phyloP scores from a whole-genome alignment of 2,113 vertebrate species.

The Silurus asotus region DNA sequence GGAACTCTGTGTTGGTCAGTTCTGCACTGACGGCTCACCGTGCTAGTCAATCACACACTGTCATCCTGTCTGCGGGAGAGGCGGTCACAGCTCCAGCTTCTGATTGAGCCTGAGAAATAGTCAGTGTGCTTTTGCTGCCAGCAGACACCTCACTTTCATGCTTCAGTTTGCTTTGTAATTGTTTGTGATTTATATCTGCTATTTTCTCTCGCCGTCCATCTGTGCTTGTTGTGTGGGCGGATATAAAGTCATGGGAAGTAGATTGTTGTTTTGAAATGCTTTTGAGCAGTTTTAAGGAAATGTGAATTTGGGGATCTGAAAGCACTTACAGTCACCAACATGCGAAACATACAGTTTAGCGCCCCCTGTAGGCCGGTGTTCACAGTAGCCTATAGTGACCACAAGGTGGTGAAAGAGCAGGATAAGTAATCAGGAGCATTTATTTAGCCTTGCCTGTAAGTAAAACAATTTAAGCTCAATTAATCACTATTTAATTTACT shows the following conservation, averaged over 20 bases:
- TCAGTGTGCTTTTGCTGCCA: constrained; percentile 9
- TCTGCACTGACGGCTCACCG: constrained; percentile 23
- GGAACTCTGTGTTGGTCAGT: constrained; percentile 28
- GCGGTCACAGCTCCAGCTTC: constrained; percentile 41
- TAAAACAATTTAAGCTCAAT: neutral
- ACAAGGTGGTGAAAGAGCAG: neutral
- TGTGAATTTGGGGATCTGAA: neutral
- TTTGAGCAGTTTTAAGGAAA: neutral
- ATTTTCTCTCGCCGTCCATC: constrained; percentile 1
- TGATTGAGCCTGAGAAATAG: constrained; percentile 32
- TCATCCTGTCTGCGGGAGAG: constrained; percentile 46
- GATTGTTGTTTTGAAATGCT: constrained; percentile 5
- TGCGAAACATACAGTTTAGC: neutral
- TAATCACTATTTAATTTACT: neutral
- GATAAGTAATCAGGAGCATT: neutral
- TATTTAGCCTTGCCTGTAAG: neutral
- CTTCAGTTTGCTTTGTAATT: constrained; percentile 33
- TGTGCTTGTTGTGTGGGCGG: constrained; percentile 21
- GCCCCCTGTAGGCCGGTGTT: constrained; percentile 8
- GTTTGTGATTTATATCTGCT: constrained; percentile 10
- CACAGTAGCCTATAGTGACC: neutral
- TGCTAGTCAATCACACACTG: constrained; percentile 38
- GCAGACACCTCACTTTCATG: constrained; percentile 34
- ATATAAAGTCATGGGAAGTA: neutral
- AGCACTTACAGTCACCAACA: neutral